These are phyloP conservation scores for Cephus nigrinus DNA, from an alignment of 2,888 invertebrate species.

Conservation along the genomic window DNA sequence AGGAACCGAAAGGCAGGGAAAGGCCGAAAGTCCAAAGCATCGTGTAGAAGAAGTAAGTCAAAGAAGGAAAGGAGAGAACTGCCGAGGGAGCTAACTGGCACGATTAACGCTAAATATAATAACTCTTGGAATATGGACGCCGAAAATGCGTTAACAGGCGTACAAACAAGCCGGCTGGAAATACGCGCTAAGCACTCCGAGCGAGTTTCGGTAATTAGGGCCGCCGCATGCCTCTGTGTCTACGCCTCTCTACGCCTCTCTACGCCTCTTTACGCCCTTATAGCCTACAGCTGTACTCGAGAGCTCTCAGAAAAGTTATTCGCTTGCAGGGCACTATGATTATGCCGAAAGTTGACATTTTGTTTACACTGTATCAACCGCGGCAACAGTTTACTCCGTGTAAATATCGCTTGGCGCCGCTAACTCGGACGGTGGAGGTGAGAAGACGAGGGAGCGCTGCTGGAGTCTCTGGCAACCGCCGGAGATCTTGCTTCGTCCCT, in stretches of 20 bases:
- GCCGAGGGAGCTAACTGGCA: constrained; percentile 35
- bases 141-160: constrained; percentile 51
- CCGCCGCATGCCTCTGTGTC: too few species aligned
- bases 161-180: constrained; percentile 40
- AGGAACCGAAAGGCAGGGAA: too few species aligned
- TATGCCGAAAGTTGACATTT: not conserved
- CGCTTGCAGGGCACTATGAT: constrained; percentile 7
- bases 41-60: too few species aligned
- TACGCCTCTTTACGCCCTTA: not conserved
- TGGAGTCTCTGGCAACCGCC: constrained; percentile 14
- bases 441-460: constrained; percentile 21
- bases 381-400: constrained; percentile 19
- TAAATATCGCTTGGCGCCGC: constrained; percentile 16
- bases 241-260: too few species aligned
- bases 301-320: constrained; percentile 1
- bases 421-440: constrained; percentile 6
- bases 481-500: too few species aligned
- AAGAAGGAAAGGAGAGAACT: not conserved
- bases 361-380: not conserved
- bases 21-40: too few species aligned
- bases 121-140: constrained; percentile 22
- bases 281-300: not conserved
- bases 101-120: constrained; percentile 34
- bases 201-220: constrained; percentile 33
- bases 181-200: constrained; percentile 37